Conservation (phyloP, 2,797 vertebrate species). For the Pygocentrus nattereri region DNA sequence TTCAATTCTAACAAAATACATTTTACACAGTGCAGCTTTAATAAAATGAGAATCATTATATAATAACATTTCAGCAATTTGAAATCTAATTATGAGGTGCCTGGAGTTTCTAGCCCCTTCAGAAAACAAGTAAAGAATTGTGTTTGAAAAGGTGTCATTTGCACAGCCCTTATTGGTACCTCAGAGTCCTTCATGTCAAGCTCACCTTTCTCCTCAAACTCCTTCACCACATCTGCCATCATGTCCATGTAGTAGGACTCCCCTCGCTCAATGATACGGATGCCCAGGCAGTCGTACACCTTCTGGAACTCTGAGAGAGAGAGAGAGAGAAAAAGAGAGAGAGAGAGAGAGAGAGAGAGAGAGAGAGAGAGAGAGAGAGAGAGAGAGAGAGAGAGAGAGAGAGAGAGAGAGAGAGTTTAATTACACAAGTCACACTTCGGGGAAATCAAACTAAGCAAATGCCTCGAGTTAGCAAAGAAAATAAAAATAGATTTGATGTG, state of each 20-base stretch:
- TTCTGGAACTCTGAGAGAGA: conserved; percentile 89
- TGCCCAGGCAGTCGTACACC: conserved; percentile 89
- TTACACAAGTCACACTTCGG: conserved; percentile 41
- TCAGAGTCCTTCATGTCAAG: not conserved
- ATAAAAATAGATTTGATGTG: conserved; percentile 6
- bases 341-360: not conserved
- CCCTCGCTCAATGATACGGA: conserved; percentile 87
- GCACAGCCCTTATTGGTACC: too few relatives aligned
- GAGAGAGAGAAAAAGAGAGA: not conserved
- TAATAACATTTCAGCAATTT: too few relatives aligned
- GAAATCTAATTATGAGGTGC: too few relatives aligned
- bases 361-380: not conserved
- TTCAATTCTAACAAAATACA: too few relatives aligned
- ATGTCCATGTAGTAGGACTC: conserved; percentile 93
- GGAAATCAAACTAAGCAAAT: conserved; percentile 44
- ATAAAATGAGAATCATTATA: too few relatives aligned
- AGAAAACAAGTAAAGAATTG: too few relatives aligned
- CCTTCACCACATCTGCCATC: conserved; percentile 89
- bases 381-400: not conserved
- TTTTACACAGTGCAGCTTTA: too few relatives aligned
- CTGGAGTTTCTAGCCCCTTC: too few relatives aligned
- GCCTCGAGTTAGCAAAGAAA: not conserved
- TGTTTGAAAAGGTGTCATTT: too few relatives aligned
- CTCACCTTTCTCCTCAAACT: conserved; percentile 90
- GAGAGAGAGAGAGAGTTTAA: conserved; percentile 24